These are phyloP conservation scores for Psittacula echo DNA, from an alignment of 2,797 vertebrate genomes.

Conservation along the genomic window DNA sequence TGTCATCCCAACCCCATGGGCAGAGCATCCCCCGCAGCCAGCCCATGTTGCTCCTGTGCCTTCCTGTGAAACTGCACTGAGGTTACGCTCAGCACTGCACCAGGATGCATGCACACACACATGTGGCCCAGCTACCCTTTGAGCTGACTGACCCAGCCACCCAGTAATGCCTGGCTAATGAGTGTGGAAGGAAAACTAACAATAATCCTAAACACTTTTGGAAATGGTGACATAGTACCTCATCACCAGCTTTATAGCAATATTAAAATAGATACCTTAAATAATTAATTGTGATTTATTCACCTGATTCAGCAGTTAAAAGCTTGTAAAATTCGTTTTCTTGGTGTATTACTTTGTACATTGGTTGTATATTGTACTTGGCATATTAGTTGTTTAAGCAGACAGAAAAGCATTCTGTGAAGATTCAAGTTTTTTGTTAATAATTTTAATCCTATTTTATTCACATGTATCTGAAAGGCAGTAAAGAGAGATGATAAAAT, in stretches of 20 bases:
- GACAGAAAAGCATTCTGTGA: background rate
- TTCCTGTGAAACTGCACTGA: background rate
- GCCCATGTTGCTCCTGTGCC: background rate
- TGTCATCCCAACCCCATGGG: background rate
- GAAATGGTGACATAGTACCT: background rate
- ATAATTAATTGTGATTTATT: background rate
- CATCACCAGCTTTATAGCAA: background rate
- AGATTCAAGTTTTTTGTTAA: background rate
- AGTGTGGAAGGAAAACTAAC: background rate
- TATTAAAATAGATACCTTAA: background rate
- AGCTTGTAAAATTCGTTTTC: background rate
- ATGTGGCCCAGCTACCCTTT: rapidly evolving
- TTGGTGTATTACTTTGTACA: background rate
- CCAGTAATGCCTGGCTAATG: background rate
- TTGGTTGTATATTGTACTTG: background rate
- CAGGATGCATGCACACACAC: rapidly evolving
- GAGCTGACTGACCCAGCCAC: rapidly evolving
- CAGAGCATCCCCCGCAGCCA: background rate
- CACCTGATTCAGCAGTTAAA: background rate
- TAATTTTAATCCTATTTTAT: background rate
- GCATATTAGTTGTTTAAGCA: background rate
- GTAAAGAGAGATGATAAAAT: background rate
- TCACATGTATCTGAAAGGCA: background rate
- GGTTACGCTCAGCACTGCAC: background rate
- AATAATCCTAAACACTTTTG: background rate